phyloP scores from a whole-genome alignment of 1,140 invertebrate genomes.

The Drosophila miranda region DNA sequence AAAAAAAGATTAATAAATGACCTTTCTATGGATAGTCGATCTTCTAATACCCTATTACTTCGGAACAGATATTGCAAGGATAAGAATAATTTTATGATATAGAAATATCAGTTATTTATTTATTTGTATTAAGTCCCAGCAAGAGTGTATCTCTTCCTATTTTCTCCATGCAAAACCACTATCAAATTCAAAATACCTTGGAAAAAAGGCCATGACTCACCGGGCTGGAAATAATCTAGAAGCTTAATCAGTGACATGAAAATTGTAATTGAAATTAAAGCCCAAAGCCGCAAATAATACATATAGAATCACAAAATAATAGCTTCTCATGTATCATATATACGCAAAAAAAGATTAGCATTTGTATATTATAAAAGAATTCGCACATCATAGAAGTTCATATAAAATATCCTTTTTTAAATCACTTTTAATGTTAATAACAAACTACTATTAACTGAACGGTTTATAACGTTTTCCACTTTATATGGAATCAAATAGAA shows the following conservation, averaged over 20 bases:
- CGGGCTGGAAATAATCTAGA: conserved; percentile 12
- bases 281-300: conserved; percentile 17
- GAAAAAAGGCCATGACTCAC: neutral
- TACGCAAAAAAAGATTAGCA: conserved; percentile 7
- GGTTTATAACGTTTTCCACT: neutral
- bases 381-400: too few species aligned
- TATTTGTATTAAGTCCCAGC: too few species aligned
- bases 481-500: conserved; percentile 28
- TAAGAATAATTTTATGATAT: too few species aligned
- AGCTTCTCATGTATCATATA: conserved; percentile 1
- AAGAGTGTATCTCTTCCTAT: neutral
- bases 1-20: too few species aligned
- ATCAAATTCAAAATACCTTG: too few species aligned
- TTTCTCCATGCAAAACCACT: neutral
- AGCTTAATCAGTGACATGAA: conserved; percentile 37
- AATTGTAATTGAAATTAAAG: conserved; percentile 51
- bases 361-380: neutral
- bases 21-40: too few species aligned
- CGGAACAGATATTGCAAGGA: too few species aligned
- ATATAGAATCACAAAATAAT: conserved; percentile 20
- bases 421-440: too few species aligned
- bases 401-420: too few species aligned
- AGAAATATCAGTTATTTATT: neutral
- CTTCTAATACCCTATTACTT: too few species aligned
- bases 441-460: too few species aligned